Percentiles rank a stretch among this genome's conserved stretches.
Evolutionary conservation across 2,888 invertebrate genomes (phyloP).

Genomic region (Myopa testacea): DNA sequence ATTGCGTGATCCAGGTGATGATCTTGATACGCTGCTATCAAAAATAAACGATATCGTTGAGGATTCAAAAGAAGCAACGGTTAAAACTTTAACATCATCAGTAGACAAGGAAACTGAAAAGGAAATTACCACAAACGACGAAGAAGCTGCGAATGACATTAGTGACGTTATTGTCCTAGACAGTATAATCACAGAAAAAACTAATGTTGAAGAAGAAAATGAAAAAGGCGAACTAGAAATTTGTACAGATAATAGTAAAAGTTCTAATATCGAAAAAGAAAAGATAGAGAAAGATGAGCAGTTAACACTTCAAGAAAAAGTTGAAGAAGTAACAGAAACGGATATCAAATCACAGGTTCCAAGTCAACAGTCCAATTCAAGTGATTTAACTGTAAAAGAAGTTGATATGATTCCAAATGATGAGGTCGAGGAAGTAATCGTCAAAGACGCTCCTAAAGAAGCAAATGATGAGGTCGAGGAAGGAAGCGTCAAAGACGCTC

Average conservation of each 20-base stretch:
- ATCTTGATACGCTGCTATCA: slow-evolving; percentile 54
- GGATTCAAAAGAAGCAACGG: slow-evolving; percentile 40
- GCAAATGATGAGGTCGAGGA: slow-evolving; percentile 11
- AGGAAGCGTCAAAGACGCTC: background rate
- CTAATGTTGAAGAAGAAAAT: slow-evolving; percentile 9
- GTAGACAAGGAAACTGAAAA: background rate
- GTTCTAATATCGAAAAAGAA: no score
- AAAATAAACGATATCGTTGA: slow-evolving; percentile 57
- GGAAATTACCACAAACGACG: background rate
- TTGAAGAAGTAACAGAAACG: no score
- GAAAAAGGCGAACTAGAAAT: no score
- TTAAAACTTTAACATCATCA: background rate
- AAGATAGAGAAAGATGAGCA: no score
- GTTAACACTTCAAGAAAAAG: no score
- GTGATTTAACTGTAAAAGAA: no score
- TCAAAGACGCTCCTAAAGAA: background rate
- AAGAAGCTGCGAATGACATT: slow-evolving; percentile 28
- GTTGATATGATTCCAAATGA: background rate
- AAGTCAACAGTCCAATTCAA: no score
- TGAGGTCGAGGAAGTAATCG: background rate
- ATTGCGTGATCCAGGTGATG: slow-evolving; percentile 53
- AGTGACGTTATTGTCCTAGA: slow-evolving; percentile 18
- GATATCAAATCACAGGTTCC: no score
- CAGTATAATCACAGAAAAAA: background rate
- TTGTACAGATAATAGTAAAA: no score